Base-by-base conservation (phyloP, 2,797 vertebrate genomes). In the Micromesistius poutassou region DNA sequence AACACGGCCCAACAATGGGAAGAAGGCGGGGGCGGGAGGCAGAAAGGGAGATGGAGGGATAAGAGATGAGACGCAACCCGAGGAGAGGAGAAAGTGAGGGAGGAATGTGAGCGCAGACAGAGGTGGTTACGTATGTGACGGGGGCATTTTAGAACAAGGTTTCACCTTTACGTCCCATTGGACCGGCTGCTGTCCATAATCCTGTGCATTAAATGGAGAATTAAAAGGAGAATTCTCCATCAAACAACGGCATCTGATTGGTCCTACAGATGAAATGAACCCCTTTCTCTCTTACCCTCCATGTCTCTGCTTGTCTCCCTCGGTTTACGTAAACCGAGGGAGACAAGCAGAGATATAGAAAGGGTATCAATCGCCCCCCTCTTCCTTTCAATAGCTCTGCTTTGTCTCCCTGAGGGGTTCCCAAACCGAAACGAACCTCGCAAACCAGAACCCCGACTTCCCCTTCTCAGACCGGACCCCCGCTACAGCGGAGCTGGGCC, bases 31-130 rank as follows among this genome's bases (percentile, higher is more conserved):
- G 71, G 46, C 76, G 75, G 68, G 22, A 14, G 42, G 79, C 16
- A 28, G 35, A 76, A 30, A 77, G 13, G 4, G 33, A 76, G 77
- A 73, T 36, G 31, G 74, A 55, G 36, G 68, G 72, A 68, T 7
- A 12, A 68, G 62, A 68, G 25, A n/a, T 28, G 62, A 68, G 62
- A 68, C 9, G n/a, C 12, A 28, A 68, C 62, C 62, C 7, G 62
- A 68, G 62, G n/a, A 28, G n/a, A 28, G 28, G 1, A 28, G 62
- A 8, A 62, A 25, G 55, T 25, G 8, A 62, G 55, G 19, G 14
- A 68, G 62, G 62, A 66, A 28, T 68, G n/a, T 62, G 55, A 62
- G 55, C 1, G n/a, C 5, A 62, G 50, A 62, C n/a, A n/a, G 22
- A 62, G 22, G 1, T 19, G 19, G 42, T 46, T 46, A 13, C 2